These are phyloP conservation scores for Caenorhabditis doughertyi DNA, from an alignment of 2,888 invertebrate species.

Conservation along the genomic window DNA sequence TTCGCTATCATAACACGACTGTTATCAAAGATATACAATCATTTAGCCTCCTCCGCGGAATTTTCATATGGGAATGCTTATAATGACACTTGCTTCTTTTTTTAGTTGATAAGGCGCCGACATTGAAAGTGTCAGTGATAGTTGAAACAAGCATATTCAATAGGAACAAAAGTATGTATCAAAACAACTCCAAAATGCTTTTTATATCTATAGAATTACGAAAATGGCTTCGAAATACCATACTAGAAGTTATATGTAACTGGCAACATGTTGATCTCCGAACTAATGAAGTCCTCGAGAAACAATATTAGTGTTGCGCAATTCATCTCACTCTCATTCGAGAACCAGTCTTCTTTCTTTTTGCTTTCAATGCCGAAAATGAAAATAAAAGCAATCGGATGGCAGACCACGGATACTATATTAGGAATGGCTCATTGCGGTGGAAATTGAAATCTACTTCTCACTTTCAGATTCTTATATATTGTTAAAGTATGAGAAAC, in stretches of 20 bases:
- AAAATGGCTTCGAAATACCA: constrained; percentile 1
- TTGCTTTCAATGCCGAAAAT: constrained; percentile 9
- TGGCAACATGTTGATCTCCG: constrained; percentile 37
- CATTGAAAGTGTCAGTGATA: constrained; percentile 52
- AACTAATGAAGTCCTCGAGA: constrained; percentile 30
- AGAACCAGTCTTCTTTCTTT: constrained; percentile 44
- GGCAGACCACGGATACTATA: constrained; percentile 26
- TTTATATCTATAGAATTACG: not conserved
- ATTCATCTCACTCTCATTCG: constrained; percentile 47
- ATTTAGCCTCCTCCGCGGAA: constrained; percentile 16
- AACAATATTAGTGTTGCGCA: constrained; percentile 48
- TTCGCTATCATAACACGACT: constrained; percentile 60
- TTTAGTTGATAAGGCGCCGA: constrained; percentile 4
- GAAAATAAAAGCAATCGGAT: constrained; percentile 17
- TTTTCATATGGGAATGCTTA: constrained; percentile 19
- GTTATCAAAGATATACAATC: constrained; percentile 33
- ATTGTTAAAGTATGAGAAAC: not conserved
- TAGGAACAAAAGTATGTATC: too few species aligned
- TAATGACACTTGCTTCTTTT: constrained; percentile 24
- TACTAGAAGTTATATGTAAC: not conserved
- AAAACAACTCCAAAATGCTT: not conserved
- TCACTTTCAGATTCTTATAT: not conserved
- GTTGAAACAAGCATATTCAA: too few species aligned
- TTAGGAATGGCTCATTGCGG: constrained; percentile 53
- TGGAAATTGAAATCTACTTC: constrained; percentile 24